Conservation (phyloP, 2,797 vertebrate species). For the Champsocephalus gunnari region DNA sequence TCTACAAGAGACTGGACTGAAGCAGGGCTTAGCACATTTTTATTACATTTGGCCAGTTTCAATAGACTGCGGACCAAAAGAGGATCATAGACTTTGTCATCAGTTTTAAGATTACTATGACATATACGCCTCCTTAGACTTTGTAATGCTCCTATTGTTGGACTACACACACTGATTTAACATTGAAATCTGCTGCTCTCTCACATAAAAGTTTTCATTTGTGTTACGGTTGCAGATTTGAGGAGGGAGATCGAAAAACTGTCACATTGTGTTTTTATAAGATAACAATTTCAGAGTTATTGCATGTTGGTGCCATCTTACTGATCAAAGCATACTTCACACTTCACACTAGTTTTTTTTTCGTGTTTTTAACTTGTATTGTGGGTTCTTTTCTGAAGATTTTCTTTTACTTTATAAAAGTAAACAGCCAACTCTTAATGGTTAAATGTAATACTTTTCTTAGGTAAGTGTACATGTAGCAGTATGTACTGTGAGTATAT, state of each 20-base stretch:
- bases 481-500: neutral
- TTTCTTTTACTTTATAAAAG: neutral
- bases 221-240: slow-evolving; percentile 11
- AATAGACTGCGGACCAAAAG: slow-evolving; percentile 65
- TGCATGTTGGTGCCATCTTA: neutral
- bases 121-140: slow-evolving; percentile 65
- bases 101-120: slow-evolving; percentile 72
- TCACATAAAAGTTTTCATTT: slow-evolving; percentile 27
- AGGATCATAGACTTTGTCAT: slow-evolving; percentile 75
- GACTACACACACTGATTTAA: slow-evolving; percentile 50
- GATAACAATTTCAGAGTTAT: neutral
- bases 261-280: slow-evolving; percentile 8
- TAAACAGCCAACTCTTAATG: neutral
- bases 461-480: neutral
- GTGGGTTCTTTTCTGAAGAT: neutral
- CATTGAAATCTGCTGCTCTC: slow-evolving; percentile 51
- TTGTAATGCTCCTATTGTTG: slow-evolving; percentile 66
- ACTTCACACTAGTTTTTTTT: neutral
- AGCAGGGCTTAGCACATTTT: slow-evolving; percentile 79
- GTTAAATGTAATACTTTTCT: neutral
- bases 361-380: neutral
- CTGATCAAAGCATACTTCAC: neutral
- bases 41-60: slow-evolving; percentile 80
- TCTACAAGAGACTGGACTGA: slow-evolving; percentile 68
- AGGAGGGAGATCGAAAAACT: neutral